Percentiles rank a stretch among this genome's conserved stretches.
phyloP scores from a whole-genome alignment of 2,888 invertebrate genomes.

The Monochamus alternatus region DNA sequence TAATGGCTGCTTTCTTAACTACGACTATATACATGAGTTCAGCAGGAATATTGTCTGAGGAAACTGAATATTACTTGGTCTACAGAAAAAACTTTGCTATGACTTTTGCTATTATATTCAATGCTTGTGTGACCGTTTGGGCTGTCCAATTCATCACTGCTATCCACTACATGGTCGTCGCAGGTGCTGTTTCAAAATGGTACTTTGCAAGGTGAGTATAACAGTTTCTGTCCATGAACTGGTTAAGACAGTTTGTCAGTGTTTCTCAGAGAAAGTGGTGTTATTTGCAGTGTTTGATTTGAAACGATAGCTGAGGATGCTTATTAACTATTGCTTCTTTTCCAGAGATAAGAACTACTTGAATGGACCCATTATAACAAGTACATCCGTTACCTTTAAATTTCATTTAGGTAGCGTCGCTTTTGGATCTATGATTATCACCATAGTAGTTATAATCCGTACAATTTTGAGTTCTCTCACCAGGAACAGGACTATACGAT shows the following conservation, averaged over 20 bases:
- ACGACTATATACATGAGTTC: constrained; percentile 49
- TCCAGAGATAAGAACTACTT: constrained; percentile 56
- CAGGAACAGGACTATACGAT: constrained; percentile 46
- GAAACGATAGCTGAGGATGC: too few species aligned
- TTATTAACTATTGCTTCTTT: constrained; percentile 7
- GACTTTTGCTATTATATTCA: constrained; percentile 63
- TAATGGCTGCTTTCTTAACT: constrained; percentile 63
- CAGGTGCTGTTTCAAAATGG: constrained; percentile 77
- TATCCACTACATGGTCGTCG: constrained; percentile 77
- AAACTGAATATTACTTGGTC: constrained; percentile 37
- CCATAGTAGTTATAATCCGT: constrained; percentile 55
- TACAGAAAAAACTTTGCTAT: constrained; percentile 55
- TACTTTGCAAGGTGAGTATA: constrained; percentile 75
- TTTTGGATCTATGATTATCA: constrained; percentile 59
- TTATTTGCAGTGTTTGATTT: neutral
- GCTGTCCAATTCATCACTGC: constrained; percentile 76
- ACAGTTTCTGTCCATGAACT: neutral
- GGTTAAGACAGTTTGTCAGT: too few species aligned
- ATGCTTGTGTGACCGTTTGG: constrained; percentile 75
- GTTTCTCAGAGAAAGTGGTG: too few species aligned
- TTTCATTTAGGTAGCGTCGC: constrained; percentile 59
- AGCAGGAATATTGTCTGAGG: constrained; percentile 45
- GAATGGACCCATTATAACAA: constrained; percentile 52
- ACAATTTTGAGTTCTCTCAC: constrained; percentile 45
- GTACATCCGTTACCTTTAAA: constrained; percentile 51